Evolutionary conservation across 1,140 invertebrate genomes (phyloP).

Genomic region (Bemisia tabaci): DNA sequence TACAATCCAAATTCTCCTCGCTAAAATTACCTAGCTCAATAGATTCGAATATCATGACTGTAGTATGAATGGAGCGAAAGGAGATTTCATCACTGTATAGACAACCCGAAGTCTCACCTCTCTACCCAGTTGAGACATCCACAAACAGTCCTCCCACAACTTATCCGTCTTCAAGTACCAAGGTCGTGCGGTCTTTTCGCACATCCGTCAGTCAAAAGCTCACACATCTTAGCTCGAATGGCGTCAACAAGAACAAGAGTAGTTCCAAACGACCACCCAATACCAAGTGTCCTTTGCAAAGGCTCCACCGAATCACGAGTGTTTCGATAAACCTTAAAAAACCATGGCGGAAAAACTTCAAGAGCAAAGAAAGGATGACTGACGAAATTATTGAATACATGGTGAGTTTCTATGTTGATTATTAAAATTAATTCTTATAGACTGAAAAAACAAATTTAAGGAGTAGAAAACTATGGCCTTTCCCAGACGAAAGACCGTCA

Average conservation of each 20-base stretch:
- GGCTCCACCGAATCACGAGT: background rate
- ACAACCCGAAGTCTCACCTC: background rate
- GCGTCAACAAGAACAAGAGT: background rate
- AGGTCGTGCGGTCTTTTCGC: background rate
- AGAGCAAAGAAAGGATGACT: background rate
- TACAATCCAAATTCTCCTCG: no score
- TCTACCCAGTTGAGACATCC: background rate
- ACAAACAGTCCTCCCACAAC: background rate
- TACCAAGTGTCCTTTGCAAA: background rate
- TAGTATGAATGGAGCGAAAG: background rate
- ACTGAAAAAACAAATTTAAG: no score
- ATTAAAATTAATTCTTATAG: no score
- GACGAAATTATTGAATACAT: background rate
- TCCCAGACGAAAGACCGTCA: no score
- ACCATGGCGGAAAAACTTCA: background rate
- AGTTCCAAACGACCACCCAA: background rate
- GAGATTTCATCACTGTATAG: background rate
- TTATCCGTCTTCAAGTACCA: background rate
- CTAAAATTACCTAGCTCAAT: no score
- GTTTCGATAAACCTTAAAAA: background rate
- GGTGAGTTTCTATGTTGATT: no score
- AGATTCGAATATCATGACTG: no score
- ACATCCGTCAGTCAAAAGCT: background rate
- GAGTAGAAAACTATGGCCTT: no score
- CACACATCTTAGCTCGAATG: background rate